Base-by-base conservation (phyloP, 2,888 invertebrate genomes). In the Rhaphigaster nebulosa region DNA sequence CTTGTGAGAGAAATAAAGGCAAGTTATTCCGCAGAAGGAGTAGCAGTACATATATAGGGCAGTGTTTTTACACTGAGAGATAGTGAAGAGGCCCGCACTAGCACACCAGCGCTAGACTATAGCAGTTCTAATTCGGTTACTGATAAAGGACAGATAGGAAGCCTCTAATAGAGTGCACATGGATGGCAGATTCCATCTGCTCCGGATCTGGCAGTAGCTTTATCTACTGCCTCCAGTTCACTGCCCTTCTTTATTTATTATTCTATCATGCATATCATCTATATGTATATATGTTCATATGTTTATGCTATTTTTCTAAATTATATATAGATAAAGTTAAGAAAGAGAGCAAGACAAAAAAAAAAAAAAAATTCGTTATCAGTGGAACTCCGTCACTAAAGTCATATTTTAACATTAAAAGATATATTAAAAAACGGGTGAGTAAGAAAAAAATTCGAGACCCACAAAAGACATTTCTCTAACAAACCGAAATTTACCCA, bases 111-210 rank as follows among this genome's bases (percentile, higher is more conserved):
- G 41, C 41, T 80, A 84, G 84, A 45, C 84, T 84, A 84, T 84
- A 45, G 20, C 6, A 45, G 84, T 45, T 84, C 84, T 84, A 84
- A 84, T 84, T 84, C 84, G 84, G 84, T 84, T 84, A 45, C 84
- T 84, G 84, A 84, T 84, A 84, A 84, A 84, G 84, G n/a, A 45
- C 45, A 84, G 84, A 84, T 84, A 84, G 45, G 8, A 1, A 8
- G n/a, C 13, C 84, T 26, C 45, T 84, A 84, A 84, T 45, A 84
- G 84, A 84, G 84, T 84, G 84, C 84, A 84, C 84, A 84, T 84
- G 84, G 84, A 84, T 84, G 84, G 84, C 84, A 84, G 84, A 84
- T 84, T 84, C 84, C 84, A 84, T 84, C 84, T 84, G 84, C 45
- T 50, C 84, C n/a, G n/a, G 84, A 45, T 84, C 84, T 84, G 84